Base-by-base conservation (phyloP, 2,113 vertebrate species). In the Indicator indicator region DNA sequence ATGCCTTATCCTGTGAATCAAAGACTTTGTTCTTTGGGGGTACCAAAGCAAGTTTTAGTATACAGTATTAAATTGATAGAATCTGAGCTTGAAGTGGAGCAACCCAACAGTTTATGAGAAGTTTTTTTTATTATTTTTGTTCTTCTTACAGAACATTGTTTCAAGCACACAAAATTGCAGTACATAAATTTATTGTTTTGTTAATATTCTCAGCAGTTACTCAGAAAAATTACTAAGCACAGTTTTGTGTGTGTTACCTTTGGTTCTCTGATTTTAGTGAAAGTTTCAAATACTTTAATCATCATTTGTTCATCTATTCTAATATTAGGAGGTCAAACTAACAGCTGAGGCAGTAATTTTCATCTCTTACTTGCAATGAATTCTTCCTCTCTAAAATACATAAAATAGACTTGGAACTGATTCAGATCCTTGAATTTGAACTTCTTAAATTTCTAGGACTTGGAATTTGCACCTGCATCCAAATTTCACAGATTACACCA, bases 341-440 rank as follows among this genome's bases (percentile, higher is more conserved):
- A 77, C 17, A 80, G 69, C 87, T 74, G 70, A 86, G 89, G 72
- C 33, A 36, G 28, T 88, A 67, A 87, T 89, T 92, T 68, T 84
- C 52, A 71, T 82, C 12, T 82, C 42, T 72, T 32, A 52, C 11
- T 48, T 76, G 69, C 46, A 72, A 86, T 16, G 75, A 82, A 65
- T 79, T 92, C 30, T 92, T 82, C 28, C 15, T 69, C 33, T 83
- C 72, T 79, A 42, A 91, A 67, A 88, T 54, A 19, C 0, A 1
- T 72, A 64, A 77, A 80, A 67, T n/a, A 65, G 21, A 50, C 23
- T 55, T 59, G 12, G n/a, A 46, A 33, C 14, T 80, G 50, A 75
- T 67, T 48, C 38, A 95, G 52, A 94, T 55, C 30, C 23, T 63
- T 78, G 32, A 69, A 90, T 89, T 63, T 79, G 58, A 87, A 79